Evolutionary conservation across 2,797 vertebrate genomes (phyloP).

Genomic region (Galago senegalensis): DNA sequence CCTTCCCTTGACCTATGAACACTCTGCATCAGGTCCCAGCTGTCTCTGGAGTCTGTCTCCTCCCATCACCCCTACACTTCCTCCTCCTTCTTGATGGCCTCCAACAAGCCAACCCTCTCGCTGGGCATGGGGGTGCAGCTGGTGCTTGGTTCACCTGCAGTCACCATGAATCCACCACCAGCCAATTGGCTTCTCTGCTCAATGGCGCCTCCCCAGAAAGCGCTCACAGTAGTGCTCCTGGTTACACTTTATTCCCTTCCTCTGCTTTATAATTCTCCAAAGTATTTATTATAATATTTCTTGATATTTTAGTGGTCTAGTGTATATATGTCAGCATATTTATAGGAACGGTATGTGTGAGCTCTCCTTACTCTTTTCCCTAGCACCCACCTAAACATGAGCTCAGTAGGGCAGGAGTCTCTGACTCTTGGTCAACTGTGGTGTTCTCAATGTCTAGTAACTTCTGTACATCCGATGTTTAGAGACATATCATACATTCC

Average conservation of each 20-base stretch:
- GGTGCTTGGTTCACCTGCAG: background rate
- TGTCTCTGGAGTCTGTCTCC: background rate
- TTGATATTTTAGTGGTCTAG: background rate
- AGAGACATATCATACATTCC: background rate
- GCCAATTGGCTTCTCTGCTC: too few relatives aligned
- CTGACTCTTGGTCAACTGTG: background rate
- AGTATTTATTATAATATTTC: background rate
- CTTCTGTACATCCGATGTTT: background rate
- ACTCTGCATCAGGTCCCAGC: too few relatives aligned
- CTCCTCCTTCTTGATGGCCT: background rate
- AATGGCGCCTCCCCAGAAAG: background rate
- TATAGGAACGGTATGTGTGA: background rate
- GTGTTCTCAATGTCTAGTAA: background rate
- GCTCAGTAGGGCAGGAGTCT: background rate
- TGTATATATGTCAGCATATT: background rate
- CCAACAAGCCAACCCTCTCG: background rate
- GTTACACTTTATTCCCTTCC: background rate
- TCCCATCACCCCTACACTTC: fast-evolving
- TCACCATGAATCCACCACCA: fast-evolving
- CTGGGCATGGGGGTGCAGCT: background rate
- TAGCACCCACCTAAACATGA: background rate
- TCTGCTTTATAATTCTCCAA: background rate
- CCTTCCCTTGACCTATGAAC: background rate
- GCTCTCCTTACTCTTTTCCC: background rate
- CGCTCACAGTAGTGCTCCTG: too few relatives aligned